A percentile compares a stretch with the other conserved stretches of the same genome.
Evolutionary conservation across 1,140 invertebrate genomes (phyloP).

Genomic region (Pseudomyrmex flavicornis): DNA sequence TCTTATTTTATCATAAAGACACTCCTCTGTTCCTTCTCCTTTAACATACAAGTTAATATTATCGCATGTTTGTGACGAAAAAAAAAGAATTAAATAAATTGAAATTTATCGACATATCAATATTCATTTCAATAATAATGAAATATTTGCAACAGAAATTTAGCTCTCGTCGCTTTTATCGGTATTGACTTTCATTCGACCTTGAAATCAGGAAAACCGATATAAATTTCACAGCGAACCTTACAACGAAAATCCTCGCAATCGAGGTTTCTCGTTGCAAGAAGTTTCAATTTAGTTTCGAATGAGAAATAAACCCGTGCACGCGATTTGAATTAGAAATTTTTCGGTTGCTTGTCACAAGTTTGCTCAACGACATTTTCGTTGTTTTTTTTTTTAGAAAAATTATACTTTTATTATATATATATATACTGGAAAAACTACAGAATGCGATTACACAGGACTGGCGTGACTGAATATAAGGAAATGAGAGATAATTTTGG

Average conservation of each 20-base stretch:
- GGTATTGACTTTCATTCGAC: constrained; percentile 5
- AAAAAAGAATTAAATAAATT: constrained; percentile 1
- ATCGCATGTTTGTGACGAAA: constrained; percentile 6
- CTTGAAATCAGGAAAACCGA: constrained; percentile 25
- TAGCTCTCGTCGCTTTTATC: constrained; percentile 5
- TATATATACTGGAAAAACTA: neutral
- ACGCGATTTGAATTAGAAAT: too few species aligned
- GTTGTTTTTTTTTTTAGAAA: too few species aligned
- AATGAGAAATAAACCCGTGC: too few species aligned
- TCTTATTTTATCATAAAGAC: constrained; percentile 38
- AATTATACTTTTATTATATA: too few species aligned
- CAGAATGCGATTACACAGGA: neutral
- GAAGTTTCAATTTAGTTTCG: too few species aligned
- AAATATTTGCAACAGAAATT: constrained; percentile 28
- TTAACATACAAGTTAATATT: constrained; percentile 23
- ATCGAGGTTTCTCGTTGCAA: too few species aligned
- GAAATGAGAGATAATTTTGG: neutral
- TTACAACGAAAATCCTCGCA: too few species aligned
- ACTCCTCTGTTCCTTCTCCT: neutral
- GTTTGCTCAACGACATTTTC: too few species aligned
- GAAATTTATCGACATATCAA: neutral
- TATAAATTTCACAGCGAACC: constrained; percentile 23
- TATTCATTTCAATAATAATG: neutral
- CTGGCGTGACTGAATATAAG: neutral
- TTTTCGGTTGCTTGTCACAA: too few species aligned